Base-by-base conservation (phyloP, 2,888 invertebrate species). In the Thymelicus acteon region DNA sequence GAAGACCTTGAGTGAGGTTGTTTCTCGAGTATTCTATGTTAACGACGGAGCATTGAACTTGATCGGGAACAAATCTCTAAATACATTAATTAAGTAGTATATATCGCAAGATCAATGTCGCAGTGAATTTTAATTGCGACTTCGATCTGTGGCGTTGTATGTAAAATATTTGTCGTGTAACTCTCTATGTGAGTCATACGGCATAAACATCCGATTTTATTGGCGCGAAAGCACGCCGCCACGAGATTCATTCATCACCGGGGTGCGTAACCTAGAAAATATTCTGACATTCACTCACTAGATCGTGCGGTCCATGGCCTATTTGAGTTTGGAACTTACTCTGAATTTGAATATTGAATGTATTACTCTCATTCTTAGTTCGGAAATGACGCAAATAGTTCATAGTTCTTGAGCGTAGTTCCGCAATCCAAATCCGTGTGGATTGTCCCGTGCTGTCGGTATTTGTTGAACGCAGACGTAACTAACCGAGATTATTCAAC, bases 1-100 rank as follows among this genome's bases (percentile, higher is more conserved):
- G 83, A 78, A 80, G 85, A 82, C 91, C 90, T 91, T 91, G 90
- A 84, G 76, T 79, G 88, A 86, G 87, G 84, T 88, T 88, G 85
- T 83, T 81, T 83, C 81, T 79, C 82, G 80, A 80, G 78, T 77
- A 76, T 82, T 75, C 81, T 82, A 80, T 84, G 82, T 82, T 82
- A 77, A 78, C 81, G 81, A 72, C 77, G 72, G 82, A 85, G 78
- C 90, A 85, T 82, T 89, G 90, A 91, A 90, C 92, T 90, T 85
- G 62, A 72, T 71, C 73, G 72, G 72, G 75, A 77, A 75, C 74
- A 74, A 70, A 76, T 75, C 72, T 72, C 68, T 60, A 58, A 63
- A 67, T 71, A 62, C 52, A 71, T 69, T 72, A 74, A 71, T 67
- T 66, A 62, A 5, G 19, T 19, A 19, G 19, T 19, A 19, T 72